These are phyloP conservation scores for Ariolimax columbianus DNA, from an alignment of 2,888 invertebrate species.

Conservation along the genomic window DNA sequence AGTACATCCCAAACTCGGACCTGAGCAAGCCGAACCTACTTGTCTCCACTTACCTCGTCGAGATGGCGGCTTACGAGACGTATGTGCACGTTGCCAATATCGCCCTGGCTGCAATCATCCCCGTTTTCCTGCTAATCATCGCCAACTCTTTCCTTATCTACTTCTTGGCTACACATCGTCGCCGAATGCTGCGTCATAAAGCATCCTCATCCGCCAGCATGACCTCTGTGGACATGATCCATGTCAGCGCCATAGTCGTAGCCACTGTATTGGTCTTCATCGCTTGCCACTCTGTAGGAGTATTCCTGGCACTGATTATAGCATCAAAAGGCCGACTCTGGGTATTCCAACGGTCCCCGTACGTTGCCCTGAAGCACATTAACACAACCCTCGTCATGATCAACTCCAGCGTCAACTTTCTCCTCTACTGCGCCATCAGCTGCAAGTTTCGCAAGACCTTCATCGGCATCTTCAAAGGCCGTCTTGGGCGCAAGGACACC, in stretches of 20 bases:
- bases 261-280: slow-evolving; percentile 60
- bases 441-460: slow-evolving; percentile 60
- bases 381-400: slow-evolving; percentile 58
- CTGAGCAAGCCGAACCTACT: slow-evolving; percentile 34
- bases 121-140: slow-evolving; percentile 57
- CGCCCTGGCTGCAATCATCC: slow-evolving; percentile 58
- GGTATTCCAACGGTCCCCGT: slow-evolving; percentile 51
- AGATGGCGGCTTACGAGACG: slow-evolving; percentile 55
- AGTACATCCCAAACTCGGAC: slow-evolving; percentile 58
- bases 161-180: slow-evolving; percentile 58
- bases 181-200: slow-evolving; percentile 56
- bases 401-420: slow-evolving; percentile 62
- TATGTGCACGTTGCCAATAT: slow-evolving; percentile 59
- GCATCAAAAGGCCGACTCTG: slow-evolving; percentile 54
- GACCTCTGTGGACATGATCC: slow-evolving; percentile 59
- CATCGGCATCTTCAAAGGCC: slow-evolving; percentile 50
- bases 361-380: slow-evolving; percentile 53
- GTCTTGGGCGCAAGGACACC: slow-evolving; percentile 48
- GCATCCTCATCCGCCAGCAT: slow-evolving; percentile 42
- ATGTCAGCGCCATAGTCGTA: slow-evolving; percentile 59
- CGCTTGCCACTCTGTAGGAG: slow-evolving; percentile 58
- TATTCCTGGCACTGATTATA: slow-evolving; percentile 59
- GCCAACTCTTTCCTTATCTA: slow-evolving; percentile 61
- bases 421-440: slow-evolving; percentile 62
- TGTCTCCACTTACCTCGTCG: slow-evolving; percentile 49